Base-by-base conservation (phyloP, 2,113 vertebrate species). In the Leptosomus discolor region DNA sequence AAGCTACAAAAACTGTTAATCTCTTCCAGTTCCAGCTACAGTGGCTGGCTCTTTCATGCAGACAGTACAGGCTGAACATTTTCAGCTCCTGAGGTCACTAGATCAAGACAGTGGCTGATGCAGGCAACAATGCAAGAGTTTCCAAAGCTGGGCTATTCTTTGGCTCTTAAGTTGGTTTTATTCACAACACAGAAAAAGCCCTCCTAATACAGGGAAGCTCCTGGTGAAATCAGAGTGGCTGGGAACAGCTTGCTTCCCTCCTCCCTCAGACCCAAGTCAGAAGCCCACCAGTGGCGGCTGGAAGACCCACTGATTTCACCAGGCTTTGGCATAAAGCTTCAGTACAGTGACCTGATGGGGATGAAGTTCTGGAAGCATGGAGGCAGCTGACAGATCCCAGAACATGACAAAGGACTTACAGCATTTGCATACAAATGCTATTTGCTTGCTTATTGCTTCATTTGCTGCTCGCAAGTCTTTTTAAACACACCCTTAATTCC, bases 401-500 rank as follows among this genome's bases (percentile, higher is more conserved):
- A 90, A 75, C 37, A 90, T 26, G 45, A 96, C 89, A 96, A 48
- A 91, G 60, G 73, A 69, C 61, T 87, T 6, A 22, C 7, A 85
- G 32, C 18, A 73, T 87, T 81, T 85, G 86, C 83, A 94, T 75
- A 87, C 84, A 94, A 85, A 91, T 46, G n/a, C 16, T 43, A 24
- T 89, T 94, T 85, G 36, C 88, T 84, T 76, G 74, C 85, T 80
- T 64, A 29, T 89, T 94, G 92, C 93, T 95, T 91, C 88, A 91
- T 91, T 93, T 91, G 61, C 57, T 77, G 74, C 74, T 95, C 67
- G 0, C 64, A 74, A 80, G 76, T 57, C 81, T 91, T 95, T 81
- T 73, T 73, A 76, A 96, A 92, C 74, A 91, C 61, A 34, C 86
- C 73, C 91, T 92, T 87, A 65, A 91, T 92, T 80, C 84, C 85